Evolutionary conservation across 2,888 invertebrate species (phyloP).

Genomic region (Dioctria linearis): DNA sequence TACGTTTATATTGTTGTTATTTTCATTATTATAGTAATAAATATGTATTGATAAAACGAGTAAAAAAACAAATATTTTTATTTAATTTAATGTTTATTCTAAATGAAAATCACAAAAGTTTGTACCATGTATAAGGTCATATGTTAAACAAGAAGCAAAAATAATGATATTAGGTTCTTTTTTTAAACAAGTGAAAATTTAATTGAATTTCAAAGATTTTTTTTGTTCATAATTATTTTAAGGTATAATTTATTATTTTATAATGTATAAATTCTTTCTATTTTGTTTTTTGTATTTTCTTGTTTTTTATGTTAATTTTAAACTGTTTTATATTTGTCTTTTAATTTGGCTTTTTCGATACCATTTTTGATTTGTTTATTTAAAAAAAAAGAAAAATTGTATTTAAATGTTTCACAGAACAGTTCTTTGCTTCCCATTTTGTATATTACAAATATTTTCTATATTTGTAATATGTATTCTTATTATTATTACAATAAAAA

Average conservation of each 20-base stretch:
- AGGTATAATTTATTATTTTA: constrained; percentile 16
- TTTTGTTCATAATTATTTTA: background rate
- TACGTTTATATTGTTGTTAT: too few relatives aligned
- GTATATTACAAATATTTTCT: constrained; percentile 50
- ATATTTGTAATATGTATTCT: constrained; percentile 8
- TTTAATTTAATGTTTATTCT: background rate
- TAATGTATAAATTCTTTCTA: constrained; percentile 4
- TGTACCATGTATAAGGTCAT: background rate
- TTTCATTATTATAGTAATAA: too few relatives aligned
- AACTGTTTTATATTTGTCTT: constrained; percentile 15
- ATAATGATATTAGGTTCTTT: too few relatives aligned
- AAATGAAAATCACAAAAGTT: background rate
- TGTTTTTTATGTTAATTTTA: background rate
- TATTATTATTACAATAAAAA: background rate
- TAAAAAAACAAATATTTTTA: background rate
- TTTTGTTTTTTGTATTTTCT: background rate
- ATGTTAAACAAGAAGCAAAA: too few relatives aligned
- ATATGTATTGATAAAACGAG: background rate
- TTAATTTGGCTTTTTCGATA: constrained; percentile 9
- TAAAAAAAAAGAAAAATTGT: too few relatives aligned
- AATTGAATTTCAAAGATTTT: too few relatives aligned
- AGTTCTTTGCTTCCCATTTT: constrained; percentile 55
- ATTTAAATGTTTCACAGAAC: constrained; percentile 49
- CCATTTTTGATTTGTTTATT: background rate
- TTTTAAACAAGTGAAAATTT: too few relatives aligned